A percentile compares a stretch with the other conserved stretches of the same genome.
Evolutionary conservation across 2,797 vertebrate species (phyloP).

Genomic region (Sebastes umbrosus): DNA sequence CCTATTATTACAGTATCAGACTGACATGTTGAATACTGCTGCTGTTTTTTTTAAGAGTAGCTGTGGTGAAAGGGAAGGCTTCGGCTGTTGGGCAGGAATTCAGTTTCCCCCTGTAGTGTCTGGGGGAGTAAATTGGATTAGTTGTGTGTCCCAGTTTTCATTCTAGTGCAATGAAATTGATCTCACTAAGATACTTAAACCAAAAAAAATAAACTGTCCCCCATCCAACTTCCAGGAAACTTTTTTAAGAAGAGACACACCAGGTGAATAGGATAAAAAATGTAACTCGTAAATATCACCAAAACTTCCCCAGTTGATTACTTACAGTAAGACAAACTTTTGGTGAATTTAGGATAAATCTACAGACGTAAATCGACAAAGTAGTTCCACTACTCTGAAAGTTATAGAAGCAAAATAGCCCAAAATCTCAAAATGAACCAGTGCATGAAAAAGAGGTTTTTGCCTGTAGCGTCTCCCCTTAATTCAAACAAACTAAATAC

Average conservation of each 20-base stretch:
- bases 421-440: no score
- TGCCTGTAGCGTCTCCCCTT: no score
- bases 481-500: not conserved
- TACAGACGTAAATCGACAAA: no score
- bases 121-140: not conserved
- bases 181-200: not conserved
- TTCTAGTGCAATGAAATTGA: not conserved
- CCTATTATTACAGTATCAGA: not conserved
- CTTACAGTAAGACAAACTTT: no score
- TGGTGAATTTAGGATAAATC: no score
- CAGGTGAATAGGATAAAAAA: no score
- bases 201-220: not conserved
- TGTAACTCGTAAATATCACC: no score
- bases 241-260: not conserved
- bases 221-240: not conserved
- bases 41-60: not conserved
- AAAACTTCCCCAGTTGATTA: no score
- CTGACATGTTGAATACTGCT: not conserved
- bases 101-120: not conserved
- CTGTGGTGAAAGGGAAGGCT: not conserved
- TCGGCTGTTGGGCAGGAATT: not conserved
- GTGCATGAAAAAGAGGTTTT: no score
- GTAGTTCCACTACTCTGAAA: no score
- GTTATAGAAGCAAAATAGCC: no score
- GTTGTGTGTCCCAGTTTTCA: slow-evolving; percentile 17